Evolutionary conservation across 2,797 vertebrate species (phyloP).

Genomic region (Sebastes iracundus): DNA sequence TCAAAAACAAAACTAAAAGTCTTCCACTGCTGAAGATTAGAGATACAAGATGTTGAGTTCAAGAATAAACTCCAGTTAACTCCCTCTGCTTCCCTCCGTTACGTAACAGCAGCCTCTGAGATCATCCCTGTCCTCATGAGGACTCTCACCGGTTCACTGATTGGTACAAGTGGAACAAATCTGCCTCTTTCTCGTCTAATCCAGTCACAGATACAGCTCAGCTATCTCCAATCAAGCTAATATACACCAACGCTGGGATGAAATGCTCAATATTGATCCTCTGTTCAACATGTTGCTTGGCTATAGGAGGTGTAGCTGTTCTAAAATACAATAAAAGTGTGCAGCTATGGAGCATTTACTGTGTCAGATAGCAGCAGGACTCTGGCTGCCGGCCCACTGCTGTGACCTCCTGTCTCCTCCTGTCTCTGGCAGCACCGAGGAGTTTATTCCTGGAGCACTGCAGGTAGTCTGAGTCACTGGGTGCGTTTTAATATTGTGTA

Average conservation of each 20-base stretch:
- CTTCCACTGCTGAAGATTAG: background rate
- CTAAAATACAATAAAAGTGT: background rate
- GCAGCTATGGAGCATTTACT: background rate
- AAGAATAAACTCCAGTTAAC: background rate
- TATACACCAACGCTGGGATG: background rate
- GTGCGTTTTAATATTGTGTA: background rate
- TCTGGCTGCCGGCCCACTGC: background rate
- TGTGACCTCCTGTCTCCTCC: background rate
- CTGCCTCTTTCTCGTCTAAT: constrained; percentile 25
- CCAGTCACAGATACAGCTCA: constrained; percentile 4
- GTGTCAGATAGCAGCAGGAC: background rate
- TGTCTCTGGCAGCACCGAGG: background rate
- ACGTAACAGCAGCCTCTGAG: constrained; percentile 67
- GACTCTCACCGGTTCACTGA: constrained; percentile 44
- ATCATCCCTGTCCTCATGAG: constrained; percentile 57
- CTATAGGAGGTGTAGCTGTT: background rate
- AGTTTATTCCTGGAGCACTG: background rate
- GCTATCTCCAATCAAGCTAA: background rate
- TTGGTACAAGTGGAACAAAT: constrained; percentile 45
- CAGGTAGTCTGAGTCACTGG: constrained; percentile 10
- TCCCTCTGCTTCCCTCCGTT: constrained; percentile 29
- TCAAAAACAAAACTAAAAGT: background rate
- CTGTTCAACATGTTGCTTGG: background rate
- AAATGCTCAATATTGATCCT: background rate
- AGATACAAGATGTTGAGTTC: background rate